Evolutionary conservation across 2,797 vertebrate genomes (phyloP).

Genomic region (Coregonus sp.): DNA sequence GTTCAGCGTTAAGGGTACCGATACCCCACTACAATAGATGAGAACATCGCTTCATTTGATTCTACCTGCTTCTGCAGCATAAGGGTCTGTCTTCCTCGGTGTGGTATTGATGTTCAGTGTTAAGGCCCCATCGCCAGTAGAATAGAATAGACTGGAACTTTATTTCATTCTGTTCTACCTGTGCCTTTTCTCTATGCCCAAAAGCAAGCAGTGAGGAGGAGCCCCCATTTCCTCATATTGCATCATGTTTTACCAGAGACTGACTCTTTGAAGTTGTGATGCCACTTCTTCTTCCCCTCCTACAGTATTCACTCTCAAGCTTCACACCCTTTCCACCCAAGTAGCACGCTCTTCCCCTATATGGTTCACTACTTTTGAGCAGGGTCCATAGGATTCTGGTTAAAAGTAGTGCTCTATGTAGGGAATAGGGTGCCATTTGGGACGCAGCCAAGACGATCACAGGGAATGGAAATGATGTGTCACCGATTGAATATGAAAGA

Average conservation of each 20-base stretch:
- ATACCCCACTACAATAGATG: not conserved
- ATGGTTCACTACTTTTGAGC: not conserved
- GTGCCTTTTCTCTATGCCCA: constrained; percentile 51
- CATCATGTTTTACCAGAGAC: constrained; percentile 60
- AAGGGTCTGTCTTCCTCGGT: not conserved
- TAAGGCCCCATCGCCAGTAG: not conserved
- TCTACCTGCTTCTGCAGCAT: not conserved
- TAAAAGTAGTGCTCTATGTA: not conserved
- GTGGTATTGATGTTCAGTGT: not conserved
- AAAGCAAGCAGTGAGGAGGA: constrained; percentile 51
- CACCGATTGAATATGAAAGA: constrained; percentile 20
- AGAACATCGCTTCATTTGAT: not conserved
- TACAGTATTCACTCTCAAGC: constrained; percentile 49
- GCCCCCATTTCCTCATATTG: constrained; percentile 66
- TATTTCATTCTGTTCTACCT: constrained; percentile 54
- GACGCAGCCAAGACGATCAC: constrained; percentile 36
- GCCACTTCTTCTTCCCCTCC: constrained; percentile 69
- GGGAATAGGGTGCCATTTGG: not conserved
- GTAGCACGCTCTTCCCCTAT: constrained; percentile 37
- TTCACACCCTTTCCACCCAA: constrained; percentile 66
- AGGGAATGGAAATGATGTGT: constrained; percentile 16
- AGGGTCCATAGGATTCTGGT: not conserved
- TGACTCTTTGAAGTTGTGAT: constrained; percentile 69
- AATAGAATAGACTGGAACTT: not conserved
- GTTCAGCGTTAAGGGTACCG: not conserved